Base-by-base conservation (phyloP, 2,797 vertebrate species). In the Ptychadena robeensis region DNA sequence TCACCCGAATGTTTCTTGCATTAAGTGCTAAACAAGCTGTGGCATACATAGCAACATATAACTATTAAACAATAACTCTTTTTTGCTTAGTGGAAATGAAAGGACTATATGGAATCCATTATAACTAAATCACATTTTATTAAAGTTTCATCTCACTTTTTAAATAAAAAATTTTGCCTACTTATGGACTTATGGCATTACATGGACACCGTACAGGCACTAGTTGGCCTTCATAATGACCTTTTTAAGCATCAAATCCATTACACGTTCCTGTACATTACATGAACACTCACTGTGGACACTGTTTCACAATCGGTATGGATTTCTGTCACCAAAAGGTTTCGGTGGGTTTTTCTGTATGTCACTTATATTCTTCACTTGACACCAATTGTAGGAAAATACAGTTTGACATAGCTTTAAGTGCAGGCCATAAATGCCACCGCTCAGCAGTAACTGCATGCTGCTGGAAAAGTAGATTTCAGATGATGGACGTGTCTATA, bases 401-500 rank as follows among this genome's bases (percentile, higher is more conserved):
- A 63, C 27, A 68, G 35, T 35, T 61, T 71, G 72, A 32, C 37
- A 80, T 81, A 71, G 64, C 71, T 44, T n/a, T 71, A 64, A 80
- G 40, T 65, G 78, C 53, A 70, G 32, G 28, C 9, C 75, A 67
- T 83, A 82, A 88, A 86, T 89, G 85, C 87, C 1, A 1, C 61
- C 72, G 73, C 82, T 79, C 76, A 68, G 87, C 37, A 71, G 66
- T 85, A 76, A 80, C 64, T 81, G 83, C 78, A 63, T 48, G 72
- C 65, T 85, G 72, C 57, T 80, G 78, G 66, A 40, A 74, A 85
- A 76, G 61, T 53, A 65, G 53, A 73, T 71, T 75, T 76, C 40
- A 81, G 61, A 76, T 89, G 89, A 87, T 83, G 80, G 88, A 44
- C 87, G 86, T 76, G 73, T 86, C 88, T 84, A 7, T 67, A 75